Evolutionary conservation across 2,888 invertebrate genomes (phyloP).

Genomic region (Cryptosula pallasiana): DNA sequence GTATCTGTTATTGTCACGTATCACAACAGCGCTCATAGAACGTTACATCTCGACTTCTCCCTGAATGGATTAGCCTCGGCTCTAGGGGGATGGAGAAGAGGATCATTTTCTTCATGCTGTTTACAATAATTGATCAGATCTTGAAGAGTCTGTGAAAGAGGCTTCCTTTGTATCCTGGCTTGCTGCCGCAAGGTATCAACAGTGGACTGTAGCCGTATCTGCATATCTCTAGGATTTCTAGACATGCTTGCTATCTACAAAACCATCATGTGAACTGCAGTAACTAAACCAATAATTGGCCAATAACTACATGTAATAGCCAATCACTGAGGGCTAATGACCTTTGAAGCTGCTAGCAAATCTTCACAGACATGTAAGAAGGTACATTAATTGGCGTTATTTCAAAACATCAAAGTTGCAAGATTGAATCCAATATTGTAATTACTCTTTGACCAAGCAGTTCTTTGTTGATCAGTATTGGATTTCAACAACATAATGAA

Average conservation of each 20-base stretch:
- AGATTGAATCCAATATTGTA: too few relatives aligned
- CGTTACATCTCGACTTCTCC: slow-evolving; percentile 19
- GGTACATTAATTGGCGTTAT: too few relatives aligned
- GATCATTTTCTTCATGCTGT: background rate
- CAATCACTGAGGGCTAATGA: too few relatives aligned
- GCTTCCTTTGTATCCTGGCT: slow-evolving; percentile 3
- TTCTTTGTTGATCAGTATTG: too few relatives aligned
- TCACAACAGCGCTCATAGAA: background rate
- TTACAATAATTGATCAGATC: slow-evolving; percentile 18
- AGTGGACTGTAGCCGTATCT: slow-evolving; percentile 9
- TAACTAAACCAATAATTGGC: too few relatives aligned
- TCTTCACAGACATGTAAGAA: too few relatives aligned
- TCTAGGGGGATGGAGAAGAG: slow-evolving; percentile 15
- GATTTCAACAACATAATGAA: too few relatives aligned
- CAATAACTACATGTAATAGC: too few relatives aligned
- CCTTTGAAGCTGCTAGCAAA: too few relatives aligned
- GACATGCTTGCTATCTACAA: background rate
- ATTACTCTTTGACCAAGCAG: too few relatives aligned
- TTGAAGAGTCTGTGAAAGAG: slow-evolving; percentile 13
- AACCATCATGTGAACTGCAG: too few relatives aligned
- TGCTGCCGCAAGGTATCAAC: background rate
- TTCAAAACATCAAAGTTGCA: too few relatives aligned
- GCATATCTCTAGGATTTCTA: slow-evolving; percentile 11
- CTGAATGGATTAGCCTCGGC: slow-evolving; percentile 24
- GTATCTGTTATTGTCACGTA: background rate